Evolutionary conservation across 1,140 invertebrate genomes (phyloP).

Genomic region (Pissodes strobi): DNA sequence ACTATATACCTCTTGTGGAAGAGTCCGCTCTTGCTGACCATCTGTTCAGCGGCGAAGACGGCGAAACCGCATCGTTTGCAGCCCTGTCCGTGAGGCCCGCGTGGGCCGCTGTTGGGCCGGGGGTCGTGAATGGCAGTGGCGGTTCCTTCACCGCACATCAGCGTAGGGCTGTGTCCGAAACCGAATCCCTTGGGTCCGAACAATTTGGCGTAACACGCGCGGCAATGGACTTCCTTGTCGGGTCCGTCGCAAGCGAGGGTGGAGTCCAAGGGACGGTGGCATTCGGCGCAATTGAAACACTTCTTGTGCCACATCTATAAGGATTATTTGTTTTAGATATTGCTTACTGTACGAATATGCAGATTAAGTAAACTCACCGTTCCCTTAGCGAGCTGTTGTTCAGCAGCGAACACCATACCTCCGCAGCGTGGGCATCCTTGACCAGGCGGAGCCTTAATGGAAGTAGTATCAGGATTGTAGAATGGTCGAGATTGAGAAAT

Average conservation of each 20-base stretch:
- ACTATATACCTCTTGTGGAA: conserved; percentile 85
- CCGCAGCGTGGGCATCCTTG: conserved; percentile 91
- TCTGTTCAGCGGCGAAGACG: conserved; percentile 91
- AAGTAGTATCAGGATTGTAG: conserved; percentile 83
- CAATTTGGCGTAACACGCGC: conserved; percentile 84
- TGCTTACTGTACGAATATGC: not conserved
- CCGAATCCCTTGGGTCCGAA: conserved; percentile 91
- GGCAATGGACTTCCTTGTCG: conserved; percentile 86
- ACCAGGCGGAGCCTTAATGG: conserved; percentile 82
- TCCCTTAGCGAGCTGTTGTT: conserved; percentile 91
- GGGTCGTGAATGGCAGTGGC: conserved; percentile 66
- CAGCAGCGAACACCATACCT: conserved; percentile 91
- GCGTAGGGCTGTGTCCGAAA: conserved; percentile 82
- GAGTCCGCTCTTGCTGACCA: conserved; percentile 89
- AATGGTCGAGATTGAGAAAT: conserved; percentile 76
- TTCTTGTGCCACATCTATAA: conserved; percentile 90
- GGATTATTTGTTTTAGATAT: not conserved
- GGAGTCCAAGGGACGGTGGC: conserved; percentile 92
- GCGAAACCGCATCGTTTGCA: conserved; percentile 85
- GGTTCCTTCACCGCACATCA: conserved; percentile 76
- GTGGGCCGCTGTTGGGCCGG: conserved; percentile 61
- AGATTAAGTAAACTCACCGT: conserved; percentile 62
- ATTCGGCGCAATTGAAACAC: conserved; percentile 91
- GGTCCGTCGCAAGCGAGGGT: conserved; percentile 87
- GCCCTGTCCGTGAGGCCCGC: conserved; percentile 70